phyloP scores from a whole-genome alignment of 2,113 vertebrate species.

The human region DNA sequence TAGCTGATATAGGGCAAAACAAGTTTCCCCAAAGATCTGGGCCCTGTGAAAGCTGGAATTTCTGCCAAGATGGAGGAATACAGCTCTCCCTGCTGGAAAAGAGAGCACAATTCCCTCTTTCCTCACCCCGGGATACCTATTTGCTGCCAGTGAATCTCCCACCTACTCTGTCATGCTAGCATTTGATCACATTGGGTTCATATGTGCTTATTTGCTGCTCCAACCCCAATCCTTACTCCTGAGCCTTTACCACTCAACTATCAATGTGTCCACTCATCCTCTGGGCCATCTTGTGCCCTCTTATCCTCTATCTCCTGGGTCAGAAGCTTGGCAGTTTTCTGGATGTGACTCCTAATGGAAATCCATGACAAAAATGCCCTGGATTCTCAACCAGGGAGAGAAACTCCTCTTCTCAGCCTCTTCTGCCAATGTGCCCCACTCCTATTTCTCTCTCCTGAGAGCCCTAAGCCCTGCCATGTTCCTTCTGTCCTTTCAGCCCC shows the following conservation, averaged over 20 bases:
- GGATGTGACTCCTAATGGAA: background rate
- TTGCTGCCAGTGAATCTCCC: background rate
- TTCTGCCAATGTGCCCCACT: background rate
- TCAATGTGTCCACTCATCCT: background rate
- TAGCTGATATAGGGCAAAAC: slow-evolving; percentile 52
- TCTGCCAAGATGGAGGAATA: slow-evolving; percentile 48
- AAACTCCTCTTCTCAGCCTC: background rate
- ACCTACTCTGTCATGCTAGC: background rate
- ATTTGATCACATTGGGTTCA: background rate
- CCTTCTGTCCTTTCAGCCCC: background rate
- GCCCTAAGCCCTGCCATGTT: background rate
- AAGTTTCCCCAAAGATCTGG: slow-evolving; percentile 60
- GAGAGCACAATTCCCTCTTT: background rate
- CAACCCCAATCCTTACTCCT: background rate
- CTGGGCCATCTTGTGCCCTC: background rate
- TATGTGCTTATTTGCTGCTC: background rate
- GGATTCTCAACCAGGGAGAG: background rate
- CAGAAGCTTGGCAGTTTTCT: background rate
- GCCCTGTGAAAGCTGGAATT: slow-evolving; percentile 30
- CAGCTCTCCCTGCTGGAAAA: background rate
- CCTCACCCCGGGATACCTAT: background rate
- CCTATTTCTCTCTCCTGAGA: background rate
- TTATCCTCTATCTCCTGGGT: background rate
- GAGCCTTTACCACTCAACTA: background rate
- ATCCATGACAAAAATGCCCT: background rate